Conservation (phyloP, 2,113 vertebrate species). For the Pelusios castaneus region DNA sequence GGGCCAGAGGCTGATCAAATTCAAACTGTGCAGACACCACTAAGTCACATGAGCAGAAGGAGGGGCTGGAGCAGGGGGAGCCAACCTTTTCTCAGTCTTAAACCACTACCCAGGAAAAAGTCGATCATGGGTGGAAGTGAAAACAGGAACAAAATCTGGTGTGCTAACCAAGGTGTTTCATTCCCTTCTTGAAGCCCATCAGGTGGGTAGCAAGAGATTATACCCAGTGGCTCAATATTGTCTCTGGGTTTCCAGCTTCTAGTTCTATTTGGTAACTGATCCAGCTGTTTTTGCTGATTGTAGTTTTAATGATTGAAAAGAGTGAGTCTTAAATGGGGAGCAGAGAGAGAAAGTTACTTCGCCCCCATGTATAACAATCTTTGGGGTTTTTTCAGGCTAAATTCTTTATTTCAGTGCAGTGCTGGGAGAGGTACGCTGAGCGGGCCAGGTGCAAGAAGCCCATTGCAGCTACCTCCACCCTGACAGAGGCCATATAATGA, state of each 20-base stretch:
- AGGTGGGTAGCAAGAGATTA: background rate
- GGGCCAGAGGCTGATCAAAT: background rate
- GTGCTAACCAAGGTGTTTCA: too few species aligned
- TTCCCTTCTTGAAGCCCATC: background rate
- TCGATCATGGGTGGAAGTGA: constrained; percentile 5
- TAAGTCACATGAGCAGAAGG: constrained; percentile 45
- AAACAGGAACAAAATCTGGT: background rate
- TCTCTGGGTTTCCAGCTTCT: background rate
- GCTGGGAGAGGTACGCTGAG: background rate
- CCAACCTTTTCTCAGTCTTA: background rate
- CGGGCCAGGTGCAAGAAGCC: background rate
- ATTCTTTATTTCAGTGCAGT: background rate
- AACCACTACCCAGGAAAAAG: background rate
- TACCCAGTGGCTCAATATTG: background rate
- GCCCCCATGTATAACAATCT: background rate
- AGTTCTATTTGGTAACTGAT: too few species aligned
- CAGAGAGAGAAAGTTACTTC: background rate
- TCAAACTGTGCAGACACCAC: background rate
- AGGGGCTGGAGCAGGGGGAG: constrained; percentile 6
- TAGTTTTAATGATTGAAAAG: background rate
- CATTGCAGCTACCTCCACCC: background rate
- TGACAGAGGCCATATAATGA: background rate
- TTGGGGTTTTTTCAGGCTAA: background rate
- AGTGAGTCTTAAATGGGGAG: background rate
- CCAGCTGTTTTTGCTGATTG: background rate